phyloP scores from a whole-genome alignment of 92 coral and sea anemone genomes.

The Zoanthus sociatus region DNA sequence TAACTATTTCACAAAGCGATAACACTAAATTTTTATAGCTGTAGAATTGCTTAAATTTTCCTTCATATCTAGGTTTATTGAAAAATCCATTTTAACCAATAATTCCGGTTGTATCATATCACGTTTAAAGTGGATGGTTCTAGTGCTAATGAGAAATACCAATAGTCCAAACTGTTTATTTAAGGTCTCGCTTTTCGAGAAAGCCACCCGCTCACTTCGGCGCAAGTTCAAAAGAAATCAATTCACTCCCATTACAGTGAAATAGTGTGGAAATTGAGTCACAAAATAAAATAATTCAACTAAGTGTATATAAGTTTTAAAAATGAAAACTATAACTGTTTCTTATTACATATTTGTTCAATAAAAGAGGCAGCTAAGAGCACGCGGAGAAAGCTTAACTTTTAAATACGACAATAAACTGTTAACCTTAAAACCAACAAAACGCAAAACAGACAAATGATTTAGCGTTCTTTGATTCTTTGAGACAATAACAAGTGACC shows the following conservation, averaged over 20 bases:
- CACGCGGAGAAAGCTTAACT: too few species aligned
- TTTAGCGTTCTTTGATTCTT: too few species aligned
- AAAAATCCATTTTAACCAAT: not conserved
- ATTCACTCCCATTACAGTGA: not conserved
- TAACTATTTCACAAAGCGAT: not conserved
- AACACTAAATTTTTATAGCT: not conserved
- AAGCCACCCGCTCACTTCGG: not conserved
- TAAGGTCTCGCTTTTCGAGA: not conserved
- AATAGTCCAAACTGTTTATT: not conserved
- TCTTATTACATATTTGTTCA: too few species aligned
- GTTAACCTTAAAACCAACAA: too few species aligned
- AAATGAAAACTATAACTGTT: too few species aligned
- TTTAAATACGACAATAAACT: too few species aligned
- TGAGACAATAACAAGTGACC: too few species aligned
- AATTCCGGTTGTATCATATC: not conserved
- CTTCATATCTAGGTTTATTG: not conserved
- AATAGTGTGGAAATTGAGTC: too few species aligned
- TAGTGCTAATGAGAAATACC: not conserved
- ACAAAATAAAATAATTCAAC: too few species aligned
- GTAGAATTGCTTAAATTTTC: not conserved
- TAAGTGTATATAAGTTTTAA: too few species aligned
- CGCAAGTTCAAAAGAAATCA: not conserved
- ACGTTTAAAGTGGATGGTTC: not conserved
- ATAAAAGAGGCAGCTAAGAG: too few species aligned
- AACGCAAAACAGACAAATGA: too few species aligned